Evolutionary conservation across 53 echinoderm and acorn worm species (phyloP), one percentile per base, ranked within the genome.

Genomic region (Stichopus horrens): DNA sequence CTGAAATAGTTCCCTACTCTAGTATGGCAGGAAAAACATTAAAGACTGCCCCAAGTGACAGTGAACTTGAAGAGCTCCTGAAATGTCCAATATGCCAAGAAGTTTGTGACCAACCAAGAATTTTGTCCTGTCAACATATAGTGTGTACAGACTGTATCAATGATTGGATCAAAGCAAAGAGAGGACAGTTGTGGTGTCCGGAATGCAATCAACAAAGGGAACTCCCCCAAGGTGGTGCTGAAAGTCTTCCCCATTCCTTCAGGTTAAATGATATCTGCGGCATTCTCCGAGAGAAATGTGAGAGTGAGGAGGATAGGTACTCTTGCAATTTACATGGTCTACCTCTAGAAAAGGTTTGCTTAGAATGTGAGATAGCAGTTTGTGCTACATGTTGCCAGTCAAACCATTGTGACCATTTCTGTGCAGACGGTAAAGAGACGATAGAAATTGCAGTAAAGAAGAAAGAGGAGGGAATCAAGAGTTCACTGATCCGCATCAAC

Each of bases 61-160:
- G 82, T 57, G 75, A 82, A 52, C 76, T 91, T 23, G 65, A 83
- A 21, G 74, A 87, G 4, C 80, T 73, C 14, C 88, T 91, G 52
- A 87, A 88, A 88, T 91, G 91, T 51, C 82, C 91, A 8, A 91
- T 91, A 21, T 88, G 88, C 21, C 81, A 59, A 8, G 88, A 91
- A 74, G 81, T 91, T n/a, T 74, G 80, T 57, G 73, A 91, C 56
- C 8, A 54, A 13, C 91, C 91, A 55, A 91, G 81, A 75, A 91
- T 88, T 22, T 58, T 91, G 11, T 83, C 91, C 22, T 91, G 91
- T 68, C 88, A 88, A n/a, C 91, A 91, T n/a, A 88, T 91, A 65
- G 91, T 83, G 54, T 91, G 91, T 75, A 75, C 59, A 81, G 76
- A 83, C 5, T 91, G 91, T 76, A 91, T 91, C 52, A 83, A 76